Percentiles rank a stretch among this genome's conserved stretches.
These are phyloP conservation scores for Lophius piscatorius DNA, from an alignment of 2,113 vertebrate genomes.

Conservation along the genomic window DNA sequence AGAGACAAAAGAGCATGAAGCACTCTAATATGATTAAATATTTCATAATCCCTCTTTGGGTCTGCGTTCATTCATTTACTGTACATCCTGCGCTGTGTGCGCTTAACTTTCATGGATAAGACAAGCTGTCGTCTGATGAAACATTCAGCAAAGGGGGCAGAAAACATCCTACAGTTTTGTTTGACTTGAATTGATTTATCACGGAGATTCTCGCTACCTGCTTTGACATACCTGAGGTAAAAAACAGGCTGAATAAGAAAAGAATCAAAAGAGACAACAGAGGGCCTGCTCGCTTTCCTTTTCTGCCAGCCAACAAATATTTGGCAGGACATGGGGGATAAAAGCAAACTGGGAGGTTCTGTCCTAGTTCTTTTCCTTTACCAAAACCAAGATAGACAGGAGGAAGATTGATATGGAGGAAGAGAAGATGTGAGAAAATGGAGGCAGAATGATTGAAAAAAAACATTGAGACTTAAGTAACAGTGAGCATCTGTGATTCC, in stretches of 20 bases:
- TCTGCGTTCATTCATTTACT: slow-evolving; percentile 8
- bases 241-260: slow-evolving; percentile 11
- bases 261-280: slow-evolving; percentile 27
- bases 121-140: slow-evolving; percentile 50
- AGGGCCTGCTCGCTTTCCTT: background rate
- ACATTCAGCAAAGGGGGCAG: slow-evolving; percentile 49
- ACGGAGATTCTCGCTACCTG: slow-evolving; percentile 29
- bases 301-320: slow-evolving; percentile 57
- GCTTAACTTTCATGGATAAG: background rate
- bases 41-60: slow-evolving; percentile 31
- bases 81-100: background rate
- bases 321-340: slow-evolving; percentile 21
- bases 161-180: slow-evolving; percentile 20
- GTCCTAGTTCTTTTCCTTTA: slow-evolving; percentile 43
- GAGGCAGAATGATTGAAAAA: slow-evolving; percentile 22
- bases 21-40: slow-evolving; percentile 25
- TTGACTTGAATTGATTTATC: slow-evolving; percentile 31
- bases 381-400: slow-evolving; percentile 44
- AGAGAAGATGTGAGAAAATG: slow-evolving; percentile 39
- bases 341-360: slow-evolving; percentile 18
- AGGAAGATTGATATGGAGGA: slow-evolving; percentile 19
- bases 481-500: slow-evolving; percentile 51
- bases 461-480: slow-evolving; percentile 64
- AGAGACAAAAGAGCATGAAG: slow-evolving; percentile 20
- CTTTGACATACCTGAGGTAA: slow-evolving; percentile 7